Base-by-base conservation (phyloP, 2,113 vertebrate species). In the Lucifuga dentata region DNA sequence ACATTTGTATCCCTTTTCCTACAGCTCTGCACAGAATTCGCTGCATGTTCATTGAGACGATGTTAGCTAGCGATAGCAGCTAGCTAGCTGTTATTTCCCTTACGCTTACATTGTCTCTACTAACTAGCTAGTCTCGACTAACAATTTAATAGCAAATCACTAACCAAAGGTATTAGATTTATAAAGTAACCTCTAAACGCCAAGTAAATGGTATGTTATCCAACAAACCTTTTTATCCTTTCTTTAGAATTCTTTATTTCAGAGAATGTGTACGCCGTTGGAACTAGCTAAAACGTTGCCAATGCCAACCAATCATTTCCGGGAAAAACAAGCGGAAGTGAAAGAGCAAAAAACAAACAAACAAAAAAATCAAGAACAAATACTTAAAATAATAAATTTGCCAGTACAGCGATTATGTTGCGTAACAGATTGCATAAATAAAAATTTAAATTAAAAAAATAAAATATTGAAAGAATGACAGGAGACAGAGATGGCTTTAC, bases 301-400 rank as follows among this genome's bases (percentile, higher is more conserved):
- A 91, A 91, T 90, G 87, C 91, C 91, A 92, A 91, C 89, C 85
- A 87, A 92, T 80, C 86, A 86, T 74, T 91, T 93, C 92, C 91
- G 93, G 92, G 60, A 73, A 67, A 29, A 52, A 73, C 35, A 85
- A 61, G 38, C 87, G 87, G 88, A 78, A 87, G 74, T 72, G 67
- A 62, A 73, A 29, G 0, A 1, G 6, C 26, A 16, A 23, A 24
- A 4, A 10, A 11, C 29, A 9, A 23, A 44, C 17, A n/a, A 1
- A 13, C 0, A 26, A 38, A 10, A 48, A 0, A 5, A 19, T 29
- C 26, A 29, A 29, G 26, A 29, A 29, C 3, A 29, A 29, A 7
- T 29, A 29, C 7, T 29, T 29, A 29, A n/a, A n/a, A 29, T 29
- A 29, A 29, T 29, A 29, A 29, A 29, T 7, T 5, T 29, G 7